phyloP scores from a whole-genome alignment of 2,113 vertebrate species.

The Girardinichthys multiradiatus region DNA sequence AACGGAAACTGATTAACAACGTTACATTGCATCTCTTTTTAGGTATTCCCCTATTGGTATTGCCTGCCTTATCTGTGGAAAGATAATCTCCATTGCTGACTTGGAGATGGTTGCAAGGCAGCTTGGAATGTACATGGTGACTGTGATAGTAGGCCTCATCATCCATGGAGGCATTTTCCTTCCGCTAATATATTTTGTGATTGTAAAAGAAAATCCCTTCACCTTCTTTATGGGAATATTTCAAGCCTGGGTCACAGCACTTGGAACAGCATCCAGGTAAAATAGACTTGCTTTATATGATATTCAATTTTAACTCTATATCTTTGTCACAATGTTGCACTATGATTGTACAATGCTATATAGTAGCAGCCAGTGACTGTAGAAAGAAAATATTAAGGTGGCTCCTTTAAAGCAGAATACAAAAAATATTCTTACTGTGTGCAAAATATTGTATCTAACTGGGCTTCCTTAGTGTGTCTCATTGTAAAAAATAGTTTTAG shows the following conservation, averaged over 20 bases:
- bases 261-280: constrained; percentile 98
- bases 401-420: neutral
- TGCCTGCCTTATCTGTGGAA: constrained; percentile 96
- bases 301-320: neutral
- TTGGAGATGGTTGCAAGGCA: constrained; percentile 94
- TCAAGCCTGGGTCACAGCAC: constrained; percentile 98
- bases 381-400: neutral
- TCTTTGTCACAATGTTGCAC: neutral
- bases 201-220: constrained; percentile 93
- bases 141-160: constrained; percentile 94
- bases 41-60: constrained; percentile 98
- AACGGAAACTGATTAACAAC: neutral
- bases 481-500: neutral
- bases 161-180: constrained; percentile 98
- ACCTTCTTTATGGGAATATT: constrained; percentile 96
- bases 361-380: neutral
- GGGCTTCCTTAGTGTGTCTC: neutral
- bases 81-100: constrained; percentile 98
- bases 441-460: neutral
- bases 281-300: neutral
- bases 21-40: constrained; percentile 15
- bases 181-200: constrained; percentile 93
- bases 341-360: neutral
- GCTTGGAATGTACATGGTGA: constrained; percentile 99
- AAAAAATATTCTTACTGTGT: neutral